A percentile compares a stretch with the other conserved stretches of the same genome.
Conservation (phyloP, 2,888 invertebrate species). For the Drosophila mimetica region DNA sequence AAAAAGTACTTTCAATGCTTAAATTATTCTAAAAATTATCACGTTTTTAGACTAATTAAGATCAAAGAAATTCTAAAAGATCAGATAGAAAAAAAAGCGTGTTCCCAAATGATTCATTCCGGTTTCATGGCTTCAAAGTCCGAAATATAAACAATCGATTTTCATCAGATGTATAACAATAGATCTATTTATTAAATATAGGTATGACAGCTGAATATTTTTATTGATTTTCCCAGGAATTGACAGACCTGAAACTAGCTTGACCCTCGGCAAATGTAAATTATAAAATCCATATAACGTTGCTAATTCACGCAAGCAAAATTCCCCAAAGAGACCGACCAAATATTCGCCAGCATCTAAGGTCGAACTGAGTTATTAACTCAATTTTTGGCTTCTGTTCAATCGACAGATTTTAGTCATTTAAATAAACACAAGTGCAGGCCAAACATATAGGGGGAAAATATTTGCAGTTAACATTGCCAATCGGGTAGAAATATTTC, state of each 20-base stretch:
- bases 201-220: constrained; percentile 25
- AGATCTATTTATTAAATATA: constrained; percentile 33
- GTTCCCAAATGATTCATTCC: not conserved
- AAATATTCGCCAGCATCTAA: constrained; percentile 46
- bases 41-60: not conserved
- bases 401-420: constrained; percentile 65
- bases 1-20: not conserved
- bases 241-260: constrained; percentile 31
- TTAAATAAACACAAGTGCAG: constrained; percentile 61
- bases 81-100: not conserved
- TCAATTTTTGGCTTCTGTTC: constrained; percentile 62
- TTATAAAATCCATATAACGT: constrained; percentile 46
- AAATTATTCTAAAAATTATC: not conserved
- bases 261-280: constrained; percentile 47
- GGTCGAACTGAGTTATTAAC: constrained; percentile 67
- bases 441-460: constrained; percentile 30
- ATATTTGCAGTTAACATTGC: constrained; percentile 49
- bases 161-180: constrained; percentile 12
- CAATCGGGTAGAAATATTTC: constrained; percentile 58
- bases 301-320: constrained; percentile 61
- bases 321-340: constrained; percentile 45
- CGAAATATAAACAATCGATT: constrained; percentile 1
- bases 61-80: constrained; percentile 9
- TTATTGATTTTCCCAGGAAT: constrained; percentile 40
- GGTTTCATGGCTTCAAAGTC: not conserved